Conservation (phyloP, 1,140 invertebrate species). For the Zaprionus vittiger region DNA sequence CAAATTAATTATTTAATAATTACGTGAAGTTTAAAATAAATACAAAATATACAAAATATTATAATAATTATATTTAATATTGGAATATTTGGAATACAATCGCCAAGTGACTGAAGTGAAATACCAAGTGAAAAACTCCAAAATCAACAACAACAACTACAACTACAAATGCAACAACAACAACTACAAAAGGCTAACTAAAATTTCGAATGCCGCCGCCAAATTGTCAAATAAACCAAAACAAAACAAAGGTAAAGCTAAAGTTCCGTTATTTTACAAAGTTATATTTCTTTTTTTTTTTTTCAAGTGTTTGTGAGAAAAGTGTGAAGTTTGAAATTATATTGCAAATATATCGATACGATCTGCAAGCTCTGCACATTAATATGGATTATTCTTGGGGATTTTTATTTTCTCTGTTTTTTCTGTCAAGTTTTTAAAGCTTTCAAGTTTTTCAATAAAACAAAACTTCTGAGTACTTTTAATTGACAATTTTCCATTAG, state of each 20-base stretch:
- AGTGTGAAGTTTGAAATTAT: neutral
- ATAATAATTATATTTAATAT: conserved; percentile 24
- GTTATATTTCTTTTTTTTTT: neutral
- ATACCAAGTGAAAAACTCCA: conserved; percentile 30
- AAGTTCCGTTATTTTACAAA: neutral
- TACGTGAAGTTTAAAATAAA: too few relatives aligned
- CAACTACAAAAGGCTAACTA: conserved; percentile 28
- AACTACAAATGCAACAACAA: conserved; percentile 15
- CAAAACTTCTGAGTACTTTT: too few relatives aligned
- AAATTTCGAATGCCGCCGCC: conserved; percentile 49
- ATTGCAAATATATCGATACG: neutral
- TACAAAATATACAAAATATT: conserved; percentile 7
- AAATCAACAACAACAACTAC: conserved; percentile 19
- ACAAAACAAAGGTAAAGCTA: conserved; percentile 44
- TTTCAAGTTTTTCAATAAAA: too few relatives aligned
- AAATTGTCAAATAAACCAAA: conserved; percentile 42
- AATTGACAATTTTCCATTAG: too few relatives aligned
- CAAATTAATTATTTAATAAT: conserved; percentile 22
- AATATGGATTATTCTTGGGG: neutral
- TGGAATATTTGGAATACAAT: conserved; percentile 4
- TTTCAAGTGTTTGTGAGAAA: conserved; percentile 24
- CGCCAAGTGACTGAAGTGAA: conserved; percentile 45
- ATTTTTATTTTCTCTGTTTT: neutral
- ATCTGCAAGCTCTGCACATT: conserved; percentile 3
- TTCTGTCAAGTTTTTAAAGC: neutral